phyloP scores from a whole-genome alignment of 2,888 invertebrate species.

The Lithophane leautieri region DNA sequence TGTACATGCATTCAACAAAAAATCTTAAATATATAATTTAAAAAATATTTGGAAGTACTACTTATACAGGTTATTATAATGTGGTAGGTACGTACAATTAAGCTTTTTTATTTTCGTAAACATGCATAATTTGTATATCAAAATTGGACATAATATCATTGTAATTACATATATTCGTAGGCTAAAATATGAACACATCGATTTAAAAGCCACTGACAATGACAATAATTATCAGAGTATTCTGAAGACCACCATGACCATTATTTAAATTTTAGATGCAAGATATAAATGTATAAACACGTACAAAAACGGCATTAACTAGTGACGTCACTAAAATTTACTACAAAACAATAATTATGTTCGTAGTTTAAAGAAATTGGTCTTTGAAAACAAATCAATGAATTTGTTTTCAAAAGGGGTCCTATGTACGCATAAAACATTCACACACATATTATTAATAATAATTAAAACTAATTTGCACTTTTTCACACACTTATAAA shows the following conservation, averaged over 20 bases:
- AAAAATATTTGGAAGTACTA: neutral
- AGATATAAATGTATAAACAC: slow-evolving; percentile 29
- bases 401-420: slow-evolving; percentile 8
- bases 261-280: slow-evolving; percentile 21
- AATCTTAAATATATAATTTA: neutral
- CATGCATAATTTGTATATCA: neutral
- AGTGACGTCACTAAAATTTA: neutral
- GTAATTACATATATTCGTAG: slow-evolving; percentile 3
- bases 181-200: slow-evolving; percentile 22
- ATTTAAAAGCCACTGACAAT: slow-evolving; percentile 33
- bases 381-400: neutral
- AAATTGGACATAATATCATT: slow-evolving; percentile 7
- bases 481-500: slow-evolving; percentile 56
- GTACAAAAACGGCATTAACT: neutral
- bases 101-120: neutral
- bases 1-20: neutral
- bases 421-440: slow-evolving; percentile 58
- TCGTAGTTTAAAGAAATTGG: neutral
- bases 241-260: neutral
- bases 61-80: neutral
- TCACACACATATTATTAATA: slow-evolving; percentile 38
- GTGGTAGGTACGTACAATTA: neutral
- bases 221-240: slow-evolving; percentile 4
- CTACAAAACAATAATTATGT: neutral
- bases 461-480: slow-evolving; percentile 66